Percentiles rank a stretch among this genome's conserved stretches.
phyloP scores from a whole-genome alignment of 2,888 invertebrate genomes.

The Deilephila elpenor region DNA sequence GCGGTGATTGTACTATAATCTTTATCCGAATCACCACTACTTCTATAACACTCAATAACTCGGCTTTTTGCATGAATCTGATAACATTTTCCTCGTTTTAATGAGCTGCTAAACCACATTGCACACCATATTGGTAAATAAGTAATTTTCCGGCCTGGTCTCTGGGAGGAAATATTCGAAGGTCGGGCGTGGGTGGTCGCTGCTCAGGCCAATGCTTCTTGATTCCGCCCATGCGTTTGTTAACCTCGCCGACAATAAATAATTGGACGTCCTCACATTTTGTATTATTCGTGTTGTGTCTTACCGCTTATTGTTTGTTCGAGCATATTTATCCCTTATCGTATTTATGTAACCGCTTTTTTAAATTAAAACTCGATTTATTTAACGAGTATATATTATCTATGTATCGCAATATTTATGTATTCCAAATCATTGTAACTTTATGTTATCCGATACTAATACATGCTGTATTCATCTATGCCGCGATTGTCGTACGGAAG shows the following conservation, averaged over 20 bases:
- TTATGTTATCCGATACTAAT: conserved; percentile 66
- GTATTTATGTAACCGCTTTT: neutral
- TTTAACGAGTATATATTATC: neutral
- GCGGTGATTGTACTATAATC: conserved; percentile 7
- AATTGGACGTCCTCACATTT: neutral
- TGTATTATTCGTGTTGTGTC: neutral
- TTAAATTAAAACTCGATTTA: neutral
- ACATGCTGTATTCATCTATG: conserved; percentile 77
- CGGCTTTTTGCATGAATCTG: conserved; percentile 8
- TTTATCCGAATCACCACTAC: neutral
- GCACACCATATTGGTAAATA: neutral
- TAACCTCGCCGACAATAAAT: neutral
- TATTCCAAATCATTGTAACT: conserved; percentile 4
- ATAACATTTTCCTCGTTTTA: conserved; percentile 2
- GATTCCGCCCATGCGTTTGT: conserved; percentile 5
- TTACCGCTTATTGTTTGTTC: conserved; percentile 6
- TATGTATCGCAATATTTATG: conserved; percentile 19
- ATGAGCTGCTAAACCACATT: neutral
- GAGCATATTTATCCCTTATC: neutral
- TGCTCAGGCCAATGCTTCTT: neutral
- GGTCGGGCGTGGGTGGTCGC: conserved; percentile 13
- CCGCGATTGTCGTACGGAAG: conserved; percentile 84
- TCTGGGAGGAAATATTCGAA: neutral
- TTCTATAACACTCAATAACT: neutral
- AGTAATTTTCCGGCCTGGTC: neutral